Evolutionary conservation across 2,888 invertebrate genomes (phyloP), one percentile per base, ranked within the genome.

Genomic region (Drosophila pseudotakahashii): DNA sequence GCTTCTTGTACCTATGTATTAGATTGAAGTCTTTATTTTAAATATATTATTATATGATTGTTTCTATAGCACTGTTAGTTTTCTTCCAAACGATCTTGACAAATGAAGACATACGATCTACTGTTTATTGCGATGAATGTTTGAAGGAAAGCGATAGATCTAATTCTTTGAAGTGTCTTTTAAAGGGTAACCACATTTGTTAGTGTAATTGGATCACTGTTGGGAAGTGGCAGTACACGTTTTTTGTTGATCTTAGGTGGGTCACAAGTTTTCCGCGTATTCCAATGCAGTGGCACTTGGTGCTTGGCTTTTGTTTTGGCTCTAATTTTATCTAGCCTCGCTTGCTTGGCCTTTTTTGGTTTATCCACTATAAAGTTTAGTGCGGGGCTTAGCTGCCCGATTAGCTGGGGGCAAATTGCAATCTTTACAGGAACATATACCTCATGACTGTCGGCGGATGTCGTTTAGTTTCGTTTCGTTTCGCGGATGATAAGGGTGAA

Each of bases 281-380:
- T 30, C 16, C 19, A 30, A 19, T 39, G 19, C 52, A 59, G 58
- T 41, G 19, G 14, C 58, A 39, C 32, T 52, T 41, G 26, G 37
- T 39, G 7, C 52, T 26, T 14, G 13, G 14, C 41, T 11, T 16
- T 32, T 4, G 19, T 19, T 19, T 19, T 19, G 19, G 19, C 34
- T 34, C 10, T 32, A 10, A 9, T n/a, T 11, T 37, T 39, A 47
- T 61, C 10, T 61, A 11, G 11, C 14, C 45, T 6, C 19, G 13
- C 19, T 13, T 1, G 19, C 19, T 23, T 41, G 26, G 16, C 52
- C 52, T 32, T 30, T 30, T 16, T 13, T 32, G 39, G 39, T 59
- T 41, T 53, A 52, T 59, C 58, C 53, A 53, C 16, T 14, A 30
- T 34, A 48, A 48, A 48, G 39, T 59, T 59, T 59, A 59, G 53